Evolutionary conservation across 2,888 invertebrate genomes (phyloP), one percentile per base, ranked within the genome.

Genomic region (Charanyca ferruginea): DNA sequence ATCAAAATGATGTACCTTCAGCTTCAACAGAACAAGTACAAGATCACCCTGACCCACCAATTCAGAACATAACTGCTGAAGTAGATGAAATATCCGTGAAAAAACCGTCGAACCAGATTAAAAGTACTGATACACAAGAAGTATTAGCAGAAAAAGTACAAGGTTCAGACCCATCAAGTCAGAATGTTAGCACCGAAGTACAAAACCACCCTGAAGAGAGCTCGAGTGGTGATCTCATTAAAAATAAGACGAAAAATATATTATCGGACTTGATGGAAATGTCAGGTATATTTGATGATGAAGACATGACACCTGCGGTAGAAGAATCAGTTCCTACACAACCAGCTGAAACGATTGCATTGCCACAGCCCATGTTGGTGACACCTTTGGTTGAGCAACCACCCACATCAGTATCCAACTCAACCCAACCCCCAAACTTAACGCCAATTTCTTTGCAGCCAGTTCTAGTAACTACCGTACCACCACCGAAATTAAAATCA

Each of bases 221-320:
- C 35, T 35, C 16, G 1, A 51, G 16, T 28, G 57, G 16, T 28
- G 57, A 59, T 25, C 35, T 49, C 1, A 32, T 20, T 28, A 73
- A 0, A 20, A 23, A 57, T 41, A 87, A 77, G 54, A 86, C 87
- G 67, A 93, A 93, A 77, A 88, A 91, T 51, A 88, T 95, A 75
- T 71, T 95, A 35, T 94, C 94, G 0, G 94, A 95, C 83, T 87
- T 95, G 72, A 95, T 95, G 95, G 91, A 92, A 88, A 94, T 95
- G 93, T 95, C 95, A 11, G 95, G 95, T 11, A 95, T 95, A 80
- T 89, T 90, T 13, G 83, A 88, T 13, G 83, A 88, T 60, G 94
- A 94, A 71, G 94, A 95, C 62, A 72, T 84, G 5, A 68, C 75
- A 41, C 70, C 69, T 25, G 51, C 66, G n/a, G 22, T 54, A 54